Evolutionary conservation across 2,888 invertebrate species (phyloP).

Genomic region (Biston stratarius): DNA sequence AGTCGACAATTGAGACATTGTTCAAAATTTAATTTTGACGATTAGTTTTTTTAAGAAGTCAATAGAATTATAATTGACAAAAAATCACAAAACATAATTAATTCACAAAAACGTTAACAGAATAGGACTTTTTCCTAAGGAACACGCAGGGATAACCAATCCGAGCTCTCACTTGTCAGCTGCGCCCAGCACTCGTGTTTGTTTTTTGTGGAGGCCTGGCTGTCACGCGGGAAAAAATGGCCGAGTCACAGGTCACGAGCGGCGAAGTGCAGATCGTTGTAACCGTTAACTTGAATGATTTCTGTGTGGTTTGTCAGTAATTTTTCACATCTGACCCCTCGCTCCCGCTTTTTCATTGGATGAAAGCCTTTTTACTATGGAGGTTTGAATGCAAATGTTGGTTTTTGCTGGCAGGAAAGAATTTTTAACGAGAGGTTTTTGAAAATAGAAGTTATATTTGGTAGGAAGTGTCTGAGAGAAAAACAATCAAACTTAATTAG

Average conservation of each 20-base stretch:
- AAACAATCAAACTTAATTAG: neutral
- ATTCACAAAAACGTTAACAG: neutral
- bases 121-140: constrained; percentile 11
- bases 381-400: constrained; percentile 30
- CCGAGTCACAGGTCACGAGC: constrained; percentile 68
- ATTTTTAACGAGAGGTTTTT: constrained; percentile 5
- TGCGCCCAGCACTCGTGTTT: constrained; percentile 49
- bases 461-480: neutral
- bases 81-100: too few relatives aligned
- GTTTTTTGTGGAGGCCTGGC: constrained; percentile 57
- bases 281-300: constrained; percentile 77
- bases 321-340: constrained; percentile 63
- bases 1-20: too few relatives aligned
- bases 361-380: constrained; percentile 27
- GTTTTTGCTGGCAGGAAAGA: constrained; percentile 1
- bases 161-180: constrained; percentile 24
- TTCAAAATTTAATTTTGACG: too few relatives aligned
- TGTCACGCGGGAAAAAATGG: constrained; percentile 65
- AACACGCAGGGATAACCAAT: constrained; percentile 20
- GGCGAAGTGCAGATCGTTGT: constrained; percentile 73
- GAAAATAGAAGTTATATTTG: neutral
- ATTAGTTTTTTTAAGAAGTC: too few relatives aligned
- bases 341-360: constrained; percentile 40
- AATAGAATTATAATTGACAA: too few relatives aligned
- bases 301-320: constrained; percentile 70